Base-by-base conservation (phyloP, 2,888 invertebrate genomes). In the Helobdella robusta region DNA sequence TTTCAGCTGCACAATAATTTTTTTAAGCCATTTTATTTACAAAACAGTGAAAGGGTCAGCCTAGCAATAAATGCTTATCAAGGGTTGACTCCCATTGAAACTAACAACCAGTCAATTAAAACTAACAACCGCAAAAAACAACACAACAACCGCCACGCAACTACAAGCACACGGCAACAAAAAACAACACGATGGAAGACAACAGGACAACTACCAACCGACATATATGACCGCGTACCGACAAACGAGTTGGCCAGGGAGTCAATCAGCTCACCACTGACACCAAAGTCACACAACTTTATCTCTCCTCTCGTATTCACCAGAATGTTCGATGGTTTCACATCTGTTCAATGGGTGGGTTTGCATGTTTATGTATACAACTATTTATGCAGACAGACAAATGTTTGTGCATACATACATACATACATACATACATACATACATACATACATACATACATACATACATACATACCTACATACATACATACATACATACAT, bases 241-340 rank as follows among this genome's bases (percentile, higher is more conserved):
- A 98, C 98, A 83, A 98, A 98, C 0, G 97, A 95, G 82, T 98
- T 98, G 18, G 97, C 98, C 95, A 97, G 97, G 0, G 95, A 95
- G 82, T 98, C 97, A 70, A 98, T 97, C 23, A 98, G 84, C 80
- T 97, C 95, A 0, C 97, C 97, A 48, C 95, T 97, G 18, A 98
- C 97, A 59, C 98, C 98, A 81, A 98, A 98, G 84, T 98, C 98
- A 82, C 98, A 98, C 75, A 98, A 91, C 83, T 98, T 98, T 74
- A 98, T 97, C 82, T 99, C 98, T 6, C 98, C 98, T 71, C 89
- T 88, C 76, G 92, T 92, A 79, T 98, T 99, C 34, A 99, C 93
- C 68, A 98, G 84, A 74, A 98, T 98, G 78, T 98, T 98, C 73
- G 95, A 95, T 0, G 97, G 97, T 76, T 98, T 98, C 1, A 98